A percentile compares a stretch with the other conserved stretches of the same genome.
These are phyloP conservation scores for Rhea americana DNA, from an alignment of 2,113 vertebrate genomes.

Conservation along the genomic window DNA sequence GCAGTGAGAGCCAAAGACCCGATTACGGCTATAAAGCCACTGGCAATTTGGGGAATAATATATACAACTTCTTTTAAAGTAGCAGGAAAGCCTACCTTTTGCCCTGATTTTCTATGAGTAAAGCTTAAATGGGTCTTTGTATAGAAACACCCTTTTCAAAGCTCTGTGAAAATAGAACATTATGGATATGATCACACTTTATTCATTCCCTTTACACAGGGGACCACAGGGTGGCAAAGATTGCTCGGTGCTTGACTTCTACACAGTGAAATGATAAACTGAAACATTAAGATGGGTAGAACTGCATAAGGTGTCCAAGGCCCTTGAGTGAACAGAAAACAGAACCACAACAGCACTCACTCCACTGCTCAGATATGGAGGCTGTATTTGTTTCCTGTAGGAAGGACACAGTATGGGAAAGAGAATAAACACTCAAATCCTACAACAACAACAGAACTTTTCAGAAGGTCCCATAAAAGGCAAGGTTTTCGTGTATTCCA, in stretches of 20 bases:
- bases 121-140: background rate
- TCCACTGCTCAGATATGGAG: background rate
- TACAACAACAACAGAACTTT: background rate
- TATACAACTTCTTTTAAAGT: background rate
- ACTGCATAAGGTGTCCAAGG: accelerated
- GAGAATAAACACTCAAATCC: background rate
- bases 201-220: background rate
- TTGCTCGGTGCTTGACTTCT: background rate
- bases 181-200: background rate
- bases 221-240: constrained; percentile 27
- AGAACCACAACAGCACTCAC: background rate
- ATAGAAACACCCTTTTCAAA: background rate
- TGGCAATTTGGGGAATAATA: background rate
- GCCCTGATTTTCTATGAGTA: background rate
- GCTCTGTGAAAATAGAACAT: background rate
- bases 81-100: background rate
- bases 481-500: background rate
- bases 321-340: background rate
- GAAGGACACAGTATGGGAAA: accelerated
- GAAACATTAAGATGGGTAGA: accelerated
- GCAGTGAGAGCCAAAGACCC: background rate
- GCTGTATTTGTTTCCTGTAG: background rate
- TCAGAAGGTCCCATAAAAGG: constrained; percentile 55
- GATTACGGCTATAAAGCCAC: background rate
- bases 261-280: background rate